A percentile compares a stretch with the other conserved stretches of the same genome.
phyloP scores from a whole-genome alignment of 2,113 vertebrate genomes.

The Calcarius ornatus region DNA sequence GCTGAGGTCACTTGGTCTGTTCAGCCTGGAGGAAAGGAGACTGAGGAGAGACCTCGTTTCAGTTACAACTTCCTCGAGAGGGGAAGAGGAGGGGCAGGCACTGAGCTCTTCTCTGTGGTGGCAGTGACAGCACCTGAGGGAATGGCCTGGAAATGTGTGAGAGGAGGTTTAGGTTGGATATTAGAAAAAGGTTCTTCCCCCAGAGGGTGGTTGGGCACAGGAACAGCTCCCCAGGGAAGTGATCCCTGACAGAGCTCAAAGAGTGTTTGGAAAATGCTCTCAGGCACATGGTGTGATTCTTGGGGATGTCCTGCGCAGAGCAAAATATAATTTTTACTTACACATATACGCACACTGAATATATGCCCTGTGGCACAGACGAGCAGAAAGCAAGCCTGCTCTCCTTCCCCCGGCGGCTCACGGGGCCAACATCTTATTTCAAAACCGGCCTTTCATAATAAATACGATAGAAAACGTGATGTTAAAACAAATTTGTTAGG shows the following conservation, averaged over 20 bases:
- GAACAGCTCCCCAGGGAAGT: neutral
- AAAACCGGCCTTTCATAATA: neutral
- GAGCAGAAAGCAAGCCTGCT: neutral
- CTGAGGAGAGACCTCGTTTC: neutral
- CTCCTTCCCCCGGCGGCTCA: too few species aligned
- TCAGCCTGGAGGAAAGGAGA: neutral
- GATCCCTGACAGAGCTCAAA: neutral
- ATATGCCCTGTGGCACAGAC: neutral
- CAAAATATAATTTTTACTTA: neutral
- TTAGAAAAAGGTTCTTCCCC: rapidly evolving
- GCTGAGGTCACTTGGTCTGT: neutral
- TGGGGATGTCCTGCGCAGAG: too few species aligned
- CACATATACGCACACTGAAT: neutral
- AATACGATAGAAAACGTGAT: neutral
- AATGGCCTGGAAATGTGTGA: neutral
- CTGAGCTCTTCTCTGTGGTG: too few species aligned
- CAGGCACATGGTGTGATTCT: neutral
- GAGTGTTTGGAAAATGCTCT: neutral
- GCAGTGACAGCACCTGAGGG: neutral
- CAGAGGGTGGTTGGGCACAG: rapidly evolving
- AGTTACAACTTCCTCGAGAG: rapidly evolving
- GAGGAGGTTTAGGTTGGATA: neutral
- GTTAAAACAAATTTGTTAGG: neutral
- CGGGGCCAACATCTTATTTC: neutral
- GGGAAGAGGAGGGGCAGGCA: neutral